Evolutionary conservation across 37 sponge, comb jelly and placozoan genomes (phyloP), one percentile per base, ranked within the genome.

Genomic region (Aplysina aerophoba): DNA sequence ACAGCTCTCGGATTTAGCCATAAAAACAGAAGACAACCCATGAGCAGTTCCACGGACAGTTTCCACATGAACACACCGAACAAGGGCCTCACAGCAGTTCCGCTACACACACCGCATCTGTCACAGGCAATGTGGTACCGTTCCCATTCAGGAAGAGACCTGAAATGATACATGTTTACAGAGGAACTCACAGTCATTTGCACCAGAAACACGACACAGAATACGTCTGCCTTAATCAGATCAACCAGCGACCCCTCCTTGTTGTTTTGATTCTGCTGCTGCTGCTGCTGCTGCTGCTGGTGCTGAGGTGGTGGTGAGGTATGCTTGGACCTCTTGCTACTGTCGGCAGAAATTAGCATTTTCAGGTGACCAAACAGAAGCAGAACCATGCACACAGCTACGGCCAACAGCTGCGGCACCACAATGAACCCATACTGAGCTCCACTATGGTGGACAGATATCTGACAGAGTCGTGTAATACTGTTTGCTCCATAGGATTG

Each of bases 341-440:
- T 69, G 1, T 30, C 27, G 13, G 37, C 53, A 19, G 24, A 53
- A 14, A 75, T 50, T 1, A 75, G 54, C 50, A 53, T 2, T 54
- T 44, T 40, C 44, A 75, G n/a, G 69, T 83, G 84, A 35, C 82
- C 84, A 21, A 83, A 50, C 0, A 92, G 50, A 4, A 89, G 64
- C 11, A 92, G 39, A 15, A 80, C 38, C 21, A 78, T 86, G 68
- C 89, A 85, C 17, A 86, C 8, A 28, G 84, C 33, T 0, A 92
- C 15, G 28, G 30, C 35, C 8, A 62, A 62, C 30, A 66, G 31
- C 53, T 89, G 68, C 0, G 93, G 93, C 11, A 60, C 73, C 6
- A 92, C 83, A 4, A 92, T 1, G 25, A 83, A 89, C 13, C 73
- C 84, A 8, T 89, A 12, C 36, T 71, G 85, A 25, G 68, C 59